phyloP scores from a whole-genome alignment of 2,888 invertebrate genomes.

The Hypercompe scribonia region DNA sequence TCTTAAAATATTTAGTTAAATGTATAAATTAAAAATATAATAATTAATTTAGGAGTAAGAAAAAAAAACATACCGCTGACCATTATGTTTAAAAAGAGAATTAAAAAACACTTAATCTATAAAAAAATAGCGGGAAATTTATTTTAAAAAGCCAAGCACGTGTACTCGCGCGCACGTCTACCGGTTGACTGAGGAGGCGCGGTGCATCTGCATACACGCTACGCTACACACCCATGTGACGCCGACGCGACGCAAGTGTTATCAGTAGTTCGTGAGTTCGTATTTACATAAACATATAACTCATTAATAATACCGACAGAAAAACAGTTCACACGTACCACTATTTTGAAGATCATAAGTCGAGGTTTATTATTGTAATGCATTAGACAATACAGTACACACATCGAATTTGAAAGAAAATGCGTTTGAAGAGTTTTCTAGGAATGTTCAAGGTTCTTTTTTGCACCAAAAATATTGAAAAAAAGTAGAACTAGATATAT shows the following conservation, averaged over 20 bases:
- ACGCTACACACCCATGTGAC: constrained; percentile 59
- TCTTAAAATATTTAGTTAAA: background rate
- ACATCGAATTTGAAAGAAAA: background rate
- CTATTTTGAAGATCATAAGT: constrained; percentile 15
- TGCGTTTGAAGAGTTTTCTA: background rate
- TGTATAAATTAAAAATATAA: background rate
- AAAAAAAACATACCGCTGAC: constrained; percentile 54
- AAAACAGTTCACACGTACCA: constrained; percentile 41
- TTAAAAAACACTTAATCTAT: constrained; percentile 39
- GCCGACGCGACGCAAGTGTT: constrained; percentile 36
- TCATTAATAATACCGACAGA: constrained; percentile 42
- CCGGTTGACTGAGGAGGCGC: constrained; percentile 67
- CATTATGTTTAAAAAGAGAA: constrained; percentile 52
- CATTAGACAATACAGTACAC: too few relatives aligned
- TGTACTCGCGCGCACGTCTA: constrained; percentile 55
- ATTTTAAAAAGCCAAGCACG: constrained; percentile 49
- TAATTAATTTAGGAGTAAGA: background rate
- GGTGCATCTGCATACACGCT: constrained; percentile 55
- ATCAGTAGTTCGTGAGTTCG: constrained; percentile 53
- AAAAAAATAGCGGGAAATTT: constrained; percentile 49
- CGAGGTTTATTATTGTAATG: too few relatives aligned
- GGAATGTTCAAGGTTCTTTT: background rate
- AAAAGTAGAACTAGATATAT: background rate
- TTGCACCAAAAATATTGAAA: background rate
- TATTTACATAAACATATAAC: constrained; percentile 39